phyloP scores from a whole-genome alignment of 2,797 vertebrate genomes.

The Sarcoramphus papa region DNA sequence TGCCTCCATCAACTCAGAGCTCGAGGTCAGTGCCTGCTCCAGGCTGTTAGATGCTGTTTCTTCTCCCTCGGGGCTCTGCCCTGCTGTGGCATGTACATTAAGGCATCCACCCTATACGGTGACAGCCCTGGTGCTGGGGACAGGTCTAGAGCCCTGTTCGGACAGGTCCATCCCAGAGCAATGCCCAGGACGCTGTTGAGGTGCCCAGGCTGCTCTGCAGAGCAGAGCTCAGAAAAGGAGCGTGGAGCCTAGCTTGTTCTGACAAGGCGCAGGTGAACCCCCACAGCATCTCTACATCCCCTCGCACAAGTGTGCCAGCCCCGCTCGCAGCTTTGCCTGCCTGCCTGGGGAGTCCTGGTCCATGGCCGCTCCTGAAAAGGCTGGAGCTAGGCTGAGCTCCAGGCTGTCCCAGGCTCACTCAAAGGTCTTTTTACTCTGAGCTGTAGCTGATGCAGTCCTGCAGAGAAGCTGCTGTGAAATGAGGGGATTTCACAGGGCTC shows the following conservation, averaged over 20 bases:
- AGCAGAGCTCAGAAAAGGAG: neutral
- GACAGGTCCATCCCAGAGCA: neutral
- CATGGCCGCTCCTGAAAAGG: neutral
- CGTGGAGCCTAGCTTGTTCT: neutral
- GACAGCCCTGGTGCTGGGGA: neutral
- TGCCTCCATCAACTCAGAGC: neutral
- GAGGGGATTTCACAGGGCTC: neutral
- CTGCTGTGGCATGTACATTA: neutral
- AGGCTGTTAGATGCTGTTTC: neutral
- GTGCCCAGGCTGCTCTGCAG: neutral
- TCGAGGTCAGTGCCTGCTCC: neutral
- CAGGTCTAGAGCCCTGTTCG: neutral
- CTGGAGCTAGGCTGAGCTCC: neutral
- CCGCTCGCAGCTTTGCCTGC: neutral
- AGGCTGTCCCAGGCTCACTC: neutral
- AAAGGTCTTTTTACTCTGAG: neutral
- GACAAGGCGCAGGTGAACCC: neutral
- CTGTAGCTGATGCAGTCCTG: neutral
- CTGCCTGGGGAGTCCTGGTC: fast-evolving
- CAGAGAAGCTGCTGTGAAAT: neutral
- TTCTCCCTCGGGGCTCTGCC: neutral
- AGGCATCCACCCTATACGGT: neutral
- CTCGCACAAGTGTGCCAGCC: neutral
- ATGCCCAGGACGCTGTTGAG: neutral
- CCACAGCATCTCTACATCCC: neutral